Conservation (phyloP, 2,113 vertebrate genomes). For the Petrocephalus microphthalmus region DNA sequence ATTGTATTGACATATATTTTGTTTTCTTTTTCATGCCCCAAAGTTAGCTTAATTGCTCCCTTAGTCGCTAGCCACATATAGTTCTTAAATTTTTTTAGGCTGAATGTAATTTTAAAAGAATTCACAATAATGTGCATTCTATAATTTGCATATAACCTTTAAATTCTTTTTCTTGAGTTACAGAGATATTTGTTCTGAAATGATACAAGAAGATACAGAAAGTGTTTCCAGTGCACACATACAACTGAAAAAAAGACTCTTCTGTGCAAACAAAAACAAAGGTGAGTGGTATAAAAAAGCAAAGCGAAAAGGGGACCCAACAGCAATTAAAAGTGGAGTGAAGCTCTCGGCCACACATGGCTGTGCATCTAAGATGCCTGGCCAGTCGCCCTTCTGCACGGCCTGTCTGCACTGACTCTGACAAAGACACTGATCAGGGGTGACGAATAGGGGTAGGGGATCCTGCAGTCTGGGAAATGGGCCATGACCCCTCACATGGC, state of each 20-base stretch:
- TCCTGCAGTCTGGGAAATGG: neutral
- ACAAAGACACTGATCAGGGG: slow-evolving; percentile 28
- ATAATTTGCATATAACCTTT: neutral
- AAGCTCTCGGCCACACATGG: neutral
- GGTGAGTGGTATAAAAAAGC: neutral
- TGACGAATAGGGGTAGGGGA: slow-evolving; percentile 24
- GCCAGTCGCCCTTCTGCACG: slow-evolving; percentile 7
- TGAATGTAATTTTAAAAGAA: neutral
- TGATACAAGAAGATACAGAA: neutral
- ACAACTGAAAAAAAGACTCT: slow-evolving; percentile 22
- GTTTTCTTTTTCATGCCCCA: neutral
- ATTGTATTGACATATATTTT: neutral
- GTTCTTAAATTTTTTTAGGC: neutral
- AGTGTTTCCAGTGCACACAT: neutral
- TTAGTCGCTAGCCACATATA: neutral
- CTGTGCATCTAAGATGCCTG: neutral
- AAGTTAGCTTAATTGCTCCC: neutral
- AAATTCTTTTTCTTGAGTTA: neutral
- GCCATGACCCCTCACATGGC: neutral
- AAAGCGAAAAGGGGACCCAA: slow-evolving; percentile 11
- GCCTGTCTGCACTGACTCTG: slow-evolving; percentile 14
- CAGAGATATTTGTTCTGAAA: neutral
- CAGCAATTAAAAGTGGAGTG: neutral
- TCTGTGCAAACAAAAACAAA: slow-evolving; percentile 32
- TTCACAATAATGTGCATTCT: neutral